phyloP scores from a whole-genome alignment of 2,113 vertebrate species.

The Anser brachyrhynchus region DNA sequence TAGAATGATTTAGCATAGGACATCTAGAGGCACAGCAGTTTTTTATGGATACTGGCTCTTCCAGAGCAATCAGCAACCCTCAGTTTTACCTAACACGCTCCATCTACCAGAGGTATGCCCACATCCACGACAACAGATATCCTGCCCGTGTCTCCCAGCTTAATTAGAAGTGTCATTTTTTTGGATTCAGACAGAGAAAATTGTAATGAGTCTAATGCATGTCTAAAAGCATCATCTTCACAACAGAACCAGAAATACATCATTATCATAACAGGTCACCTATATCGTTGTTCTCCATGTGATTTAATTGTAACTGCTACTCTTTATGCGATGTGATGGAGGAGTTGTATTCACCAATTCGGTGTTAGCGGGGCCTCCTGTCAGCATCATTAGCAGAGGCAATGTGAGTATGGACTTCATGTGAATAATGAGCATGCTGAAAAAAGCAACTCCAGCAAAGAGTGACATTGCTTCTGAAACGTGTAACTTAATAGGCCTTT shows the following conservation, averaged over 20 bases:
- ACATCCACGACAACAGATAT: neutral
- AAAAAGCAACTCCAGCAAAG: neutral
- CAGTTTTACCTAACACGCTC: neutral
- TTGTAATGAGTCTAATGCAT: neutral
- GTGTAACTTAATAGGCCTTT: neutral
- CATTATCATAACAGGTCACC: slow-evolving; percentile 19
- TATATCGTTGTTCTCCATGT: neutral
- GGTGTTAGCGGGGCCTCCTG: neutral
- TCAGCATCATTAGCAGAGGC: slow-evolving; percentile 46
- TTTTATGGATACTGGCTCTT: neutral
- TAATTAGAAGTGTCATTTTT: slow-evolving; percentile 14
- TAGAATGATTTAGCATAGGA: neutral
- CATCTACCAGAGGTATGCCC: neutral
- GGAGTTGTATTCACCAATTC: neutral
- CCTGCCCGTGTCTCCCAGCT: neutral
- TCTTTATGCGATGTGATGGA: neutral
- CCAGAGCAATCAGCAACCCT: neutral
- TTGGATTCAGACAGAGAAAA: slow-evolving; percentile 10
- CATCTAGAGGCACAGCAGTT: neutral
- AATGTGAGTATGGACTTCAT: neutral
- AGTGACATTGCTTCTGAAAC: neutral
- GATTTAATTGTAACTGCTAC: slow-evolving; percentile 23
- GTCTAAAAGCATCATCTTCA: neutral
- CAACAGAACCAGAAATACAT: neutral
- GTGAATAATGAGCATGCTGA: slow-evolving; percentile 7